phyloP scores from a whole-genome alignment of 2,888 invertebrate species.

The Amiota minor region DNA sequence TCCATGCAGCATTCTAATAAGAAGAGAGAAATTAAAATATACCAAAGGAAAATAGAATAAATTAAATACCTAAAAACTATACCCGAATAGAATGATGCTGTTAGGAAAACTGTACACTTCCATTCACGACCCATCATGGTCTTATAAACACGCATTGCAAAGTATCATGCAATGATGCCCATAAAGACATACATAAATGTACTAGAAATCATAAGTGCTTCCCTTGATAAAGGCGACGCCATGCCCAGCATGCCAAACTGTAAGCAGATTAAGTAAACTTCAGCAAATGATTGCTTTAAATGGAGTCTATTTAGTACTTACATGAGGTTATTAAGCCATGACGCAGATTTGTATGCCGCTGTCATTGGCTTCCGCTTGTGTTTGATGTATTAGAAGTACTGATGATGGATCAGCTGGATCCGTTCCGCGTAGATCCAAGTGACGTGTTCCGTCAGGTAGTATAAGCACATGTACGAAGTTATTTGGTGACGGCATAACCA shows the following conservation, averaged over 20 bases:
- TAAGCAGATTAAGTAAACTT: slow-evolving; percentile 56
- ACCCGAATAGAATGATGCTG: slow-evolving; percentile 94
- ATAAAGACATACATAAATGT: slow-evolving; percentile 97
- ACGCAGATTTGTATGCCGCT: slow-evolving; percentile 94
- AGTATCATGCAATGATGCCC: slow-evolving; percentile 97
- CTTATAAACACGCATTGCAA: slow-evolving; percentile 95
- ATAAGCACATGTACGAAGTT: slow-evolving; percentile 80
- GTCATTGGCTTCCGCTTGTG: slow-evolving; percentile 60
- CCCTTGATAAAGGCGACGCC: slow-evolving; percentile 96
- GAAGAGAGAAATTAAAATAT: background rate
- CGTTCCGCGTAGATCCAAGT: slow-evolving; percentile 79
- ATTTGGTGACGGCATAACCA: slow-evolving; percentile 93
- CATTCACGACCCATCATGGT: slow-evolving; percentile 96
- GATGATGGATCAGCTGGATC: slow-evolving; percentile 64
- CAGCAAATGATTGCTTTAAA: background rate
- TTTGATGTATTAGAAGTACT: slow-evolving; percentile 59
- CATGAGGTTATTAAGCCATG: slow-evolving; percentile 96
- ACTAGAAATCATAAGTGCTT: slow-evolving; percentile 94
- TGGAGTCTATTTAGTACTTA: slow-evolving; percentile 75
- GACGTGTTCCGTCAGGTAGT: slow-evolving; percentile 89
- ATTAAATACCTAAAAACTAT: slow-evolving; percentile 80
- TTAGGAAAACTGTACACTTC: slow-evolving; percentile 91
- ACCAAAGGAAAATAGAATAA: background rate
- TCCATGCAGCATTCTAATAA: slow-evolving; percentile 78
- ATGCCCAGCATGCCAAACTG: slow-evolving; percentile 99